Evolutionary conservation across 2,888 invertebrate species (phyloP).

Genomic region (Unio delphinus): DNA sequence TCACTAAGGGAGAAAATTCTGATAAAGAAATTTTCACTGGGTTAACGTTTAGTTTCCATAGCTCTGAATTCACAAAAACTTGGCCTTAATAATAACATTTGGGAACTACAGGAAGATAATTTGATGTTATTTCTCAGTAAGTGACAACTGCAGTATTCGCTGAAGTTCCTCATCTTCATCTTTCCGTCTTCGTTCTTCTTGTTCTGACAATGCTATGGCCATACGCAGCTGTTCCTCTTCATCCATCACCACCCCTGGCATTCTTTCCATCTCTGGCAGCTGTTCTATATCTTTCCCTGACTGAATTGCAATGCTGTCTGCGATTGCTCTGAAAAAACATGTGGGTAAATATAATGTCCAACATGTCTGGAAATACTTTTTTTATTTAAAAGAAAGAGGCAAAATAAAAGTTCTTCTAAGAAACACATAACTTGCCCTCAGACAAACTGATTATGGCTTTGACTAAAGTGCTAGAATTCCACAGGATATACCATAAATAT

Average conservation of each 20-base stretch:
- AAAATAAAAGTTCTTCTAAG: no score
- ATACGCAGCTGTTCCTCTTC: conserved; percentile 67
- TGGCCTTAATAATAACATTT: no score
- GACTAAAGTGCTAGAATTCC: background rate
- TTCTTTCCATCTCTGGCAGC: conserved; percentile 67
- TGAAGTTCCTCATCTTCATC: conserved; percentile 70
- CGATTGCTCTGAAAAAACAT: conserved; percentile 68
- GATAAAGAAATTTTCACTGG: no score
- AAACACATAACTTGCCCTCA: no score
- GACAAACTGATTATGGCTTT: no score
- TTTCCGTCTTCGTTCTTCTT: conserved; percentile 51
- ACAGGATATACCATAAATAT: background rate
- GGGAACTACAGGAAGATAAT: no score
- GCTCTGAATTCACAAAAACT: no score
- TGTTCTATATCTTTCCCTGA: conserved; percentile 15
- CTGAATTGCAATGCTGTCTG: conserved; percentile 67
- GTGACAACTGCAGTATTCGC: conserved; percentile 66
- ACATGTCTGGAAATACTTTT: background rate
- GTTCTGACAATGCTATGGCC: conserved; percentile 66
- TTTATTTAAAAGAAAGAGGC: no score
- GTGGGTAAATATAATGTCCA: background rate
- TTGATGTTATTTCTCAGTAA: conserved; percentile 64
- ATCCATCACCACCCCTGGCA: conserved; percentile 33
- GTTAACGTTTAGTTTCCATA: no score
- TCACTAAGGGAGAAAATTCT: no score